phyloP scores from a whole-genome alignment of 2,888 invertebrate genomes.

The Folsomia candida region DNA sequence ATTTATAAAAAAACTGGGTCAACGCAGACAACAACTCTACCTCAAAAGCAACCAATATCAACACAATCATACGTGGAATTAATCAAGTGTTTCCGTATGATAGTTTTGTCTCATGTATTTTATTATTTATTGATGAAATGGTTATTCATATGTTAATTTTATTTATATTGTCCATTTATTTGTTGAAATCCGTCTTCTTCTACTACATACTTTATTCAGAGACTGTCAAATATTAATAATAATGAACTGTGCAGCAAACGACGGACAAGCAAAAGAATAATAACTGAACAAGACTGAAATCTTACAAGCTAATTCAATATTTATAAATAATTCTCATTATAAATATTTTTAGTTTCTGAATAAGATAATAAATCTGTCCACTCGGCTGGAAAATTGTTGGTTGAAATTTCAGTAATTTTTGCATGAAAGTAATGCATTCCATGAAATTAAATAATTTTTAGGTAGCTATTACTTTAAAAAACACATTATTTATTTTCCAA shows the following conservation, averaged over 20 bases:
- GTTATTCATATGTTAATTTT: background rate
- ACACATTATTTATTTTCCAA: too few species aligned
- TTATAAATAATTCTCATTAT: background rate
- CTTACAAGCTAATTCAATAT: slow-evolving; percentile 2
- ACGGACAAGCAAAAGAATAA: background rate
- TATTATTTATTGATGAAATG: background rate
- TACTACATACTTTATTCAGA: background rate
- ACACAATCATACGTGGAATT: background rate
- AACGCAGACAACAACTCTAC: slow-evolving; percentile 44
- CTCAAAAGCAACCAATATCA: slow-evolving; percentile 30
- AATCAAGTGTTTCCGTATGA: background rate
- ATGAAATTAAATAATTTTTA: too few species aligned
- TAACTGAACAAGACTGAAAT: slow-evolving; percentile 15
- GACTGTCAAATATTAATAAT: background rate
- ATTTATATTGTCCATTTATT: background rate
- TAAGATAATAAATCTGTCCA: background rate
- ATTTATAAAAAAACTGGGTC: slow-evolving; percentile 31
- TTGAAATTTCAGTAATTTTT: too few species aligned
- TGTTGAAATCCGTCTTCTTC: too few species aligned
- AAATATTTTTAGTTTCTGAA: background rate
- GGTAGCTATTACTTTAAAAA: too few species aligned
- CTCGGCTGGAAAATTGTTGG: too few species aligned
- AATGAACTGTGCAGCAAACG: slow-evolving; percentile 1
- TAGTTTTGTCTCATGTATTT: background rate
- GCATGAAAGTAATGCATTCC: too few species aligned